Percentiles rank a stretch among this genome's conserved stretches.
Evolutionary conservation across 2,797 vertebrate genomes (phyloP).

Genomic region (Choloepus didactylus): DNA sequence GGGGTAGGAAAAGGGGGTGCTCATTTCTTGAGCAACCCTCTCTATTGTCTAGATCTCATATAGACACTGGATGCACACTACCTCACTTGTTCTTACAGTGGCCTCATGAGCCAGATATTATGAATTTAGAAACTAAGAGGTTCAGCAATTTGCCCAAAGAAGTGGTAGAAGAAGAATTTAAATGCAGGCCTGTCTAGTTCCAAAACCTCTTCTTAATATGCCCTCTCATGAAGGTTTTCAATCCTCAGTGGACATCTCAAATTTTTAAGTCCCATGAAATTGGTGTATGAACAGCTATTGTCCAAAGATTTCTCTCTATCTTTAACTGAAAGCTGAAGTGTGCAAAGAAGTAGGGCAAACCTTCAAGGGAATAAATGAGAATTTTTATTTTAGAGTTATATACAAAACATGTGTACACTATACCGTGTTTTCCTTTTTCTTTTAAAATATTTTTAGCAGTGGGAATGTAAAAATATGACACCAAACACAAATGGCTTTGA

Average conservation of each 20-base stretch:
- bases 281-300: background rate
- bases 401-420: background rate
- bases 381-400: conserved; percentile 7
- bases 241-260: background rate
- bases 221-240: background rate
- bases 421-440: conserved; percentile 13
- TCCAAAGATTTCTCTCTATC: background rate
- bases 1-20: no score
- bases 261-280: background rate
- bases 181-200: background rate
- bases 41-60: background rate
- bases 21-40: background rate
- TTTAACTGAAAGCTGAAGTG: conserved; percentile 48
- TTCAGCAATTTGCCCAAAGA: conserved; percentile 18
- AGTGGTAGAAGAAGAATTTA: background rate
- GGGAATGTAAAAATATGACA: background rate
- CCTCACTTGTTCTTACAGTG: background rate
- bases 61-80: rapidly evolving
- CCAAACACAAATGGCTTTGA: background rate
- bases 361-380: background rate
- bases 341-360: background rate
- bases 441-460: conserved; percentile 33
- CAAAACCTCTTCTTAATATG: background rate
- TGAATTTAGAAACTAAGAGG: background rate
- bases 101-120: background rate